Evolutionary conservation across 2,113 vertebrate species (phyloP).

Genomic region (Sitta europaea): DNA sequence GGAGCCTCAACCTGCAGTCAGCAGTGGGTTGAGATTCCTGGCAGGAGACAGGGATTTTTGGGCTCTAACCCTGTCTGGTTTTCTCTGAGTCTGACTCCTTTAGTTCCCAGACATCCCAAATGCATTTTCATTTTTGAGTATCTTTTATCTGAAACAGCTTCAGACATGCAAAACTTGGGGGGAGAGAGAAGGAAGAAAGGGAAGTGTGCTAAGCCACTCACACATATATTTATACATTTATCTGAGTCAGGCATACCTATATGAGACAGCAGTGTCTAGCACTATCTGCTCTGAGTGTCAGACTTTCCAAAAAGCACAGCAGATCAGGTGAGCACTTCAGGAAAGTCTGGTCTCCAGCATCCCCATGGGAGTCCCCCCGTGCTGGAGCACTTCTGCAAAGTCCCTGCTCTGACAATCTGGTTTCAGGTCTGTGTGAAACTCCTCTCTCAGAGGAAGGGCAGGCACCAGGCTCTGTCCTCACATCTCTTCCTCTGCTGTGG

Average conservation of each 20-base stretch:
- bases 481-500: neutral
- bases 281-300: neutral
- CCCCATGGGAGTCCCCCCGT: neutral
- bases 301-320: slow-evolving; percentile 24
- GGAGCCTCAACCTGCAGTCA: neutral
- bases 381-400: neutral
- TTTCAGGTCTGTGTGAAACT: neutral
- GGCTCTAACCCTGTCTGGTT: slow-evolving; percentile 41
- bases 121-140: slow-evolving; percentile 35
- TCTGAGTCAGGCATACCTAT: slow-evolving; percentile 46
- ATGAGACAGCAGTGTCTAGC: slow-evolving; percentile 27
- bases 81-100: slow-evolving; percentile 26
- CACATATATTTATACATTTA: neutral
- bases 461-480: neutral
- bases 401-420: neutral
- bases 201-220: slow-evolving; percentile 1
- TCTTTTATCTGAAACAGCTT: slow-evolving; percentile 52
- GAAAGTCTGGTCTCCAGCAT: neutral
- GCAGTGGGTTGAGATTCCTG: slow-evolving; percentile 20
- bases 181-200: neutral
- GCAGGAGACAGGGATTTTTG: slow-evolving; percentile 40
- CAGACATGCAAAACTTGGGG: slow-evolving; percentile 54
- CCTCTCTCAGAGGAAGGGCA: neutral
- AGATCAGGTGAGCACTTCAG: neutral
- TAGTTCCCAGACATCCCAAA: slow-evolving; percentile 50